Conservation (phyloP, 2,113 vertebrate species). For the Turnix velox region DNA sequence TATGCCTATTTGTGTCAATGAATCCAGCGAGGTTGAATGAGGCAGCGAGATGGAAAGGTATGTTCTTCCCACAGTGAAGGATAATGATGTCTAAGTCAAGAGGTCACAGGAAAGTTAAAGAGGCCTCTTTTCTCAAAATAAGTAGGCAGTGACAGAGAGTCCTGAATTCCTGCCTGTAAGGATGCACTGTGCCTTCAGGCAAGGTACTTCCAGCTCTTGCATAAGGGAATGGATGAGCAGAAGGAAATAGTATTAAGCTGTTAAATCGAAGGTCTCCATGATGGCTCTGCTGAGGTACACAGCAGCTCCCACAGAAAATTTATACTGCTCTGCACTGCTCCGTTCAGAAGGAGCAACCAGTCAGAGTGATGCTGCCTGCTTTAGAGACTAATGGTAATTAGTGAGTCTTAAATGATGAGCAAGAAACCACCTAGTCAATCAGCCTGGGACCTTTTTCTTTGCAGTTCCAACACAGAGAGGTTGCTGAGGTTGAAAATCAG, state of each 20-base stretch:
- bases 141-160: constrained; percentile 4
- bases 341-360: background rate
- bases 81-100: constrained; percentile 43
- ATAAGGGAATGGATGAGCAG: background rate
- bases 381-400: background rate
- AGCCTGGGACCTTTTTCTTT: background rate
- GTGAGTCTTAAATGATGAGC: background rate
- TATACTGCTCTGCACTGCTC: background rate
- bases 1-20: constrained; percentile 47
- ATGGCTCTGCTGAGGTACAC: background rate
- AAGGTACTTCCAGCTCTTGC: background rate
- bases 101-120: constrained; percentile 40
- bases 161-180: constrained; percentile 30
- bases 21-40: constrained; percentile 14
- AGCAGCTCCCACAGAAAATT: background rate
- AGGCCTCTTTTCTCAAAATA: constrained; percentile 34
- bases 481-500: background rate
- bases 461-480: background rate
- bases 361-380: background rate
- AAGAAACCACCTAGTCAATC: background rate
- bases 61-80: constrained; percentile 26
- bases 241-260: background rate
- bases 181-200: constrained; percentile 40
- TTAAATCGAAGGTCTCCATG: background rate
- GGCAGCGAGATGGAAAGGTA: constrained; percentile 57